phyloP scores from a whole-genome alignment of 2,797 vertebrate species.

The Ctenopoma kingsleyae region DNA sequence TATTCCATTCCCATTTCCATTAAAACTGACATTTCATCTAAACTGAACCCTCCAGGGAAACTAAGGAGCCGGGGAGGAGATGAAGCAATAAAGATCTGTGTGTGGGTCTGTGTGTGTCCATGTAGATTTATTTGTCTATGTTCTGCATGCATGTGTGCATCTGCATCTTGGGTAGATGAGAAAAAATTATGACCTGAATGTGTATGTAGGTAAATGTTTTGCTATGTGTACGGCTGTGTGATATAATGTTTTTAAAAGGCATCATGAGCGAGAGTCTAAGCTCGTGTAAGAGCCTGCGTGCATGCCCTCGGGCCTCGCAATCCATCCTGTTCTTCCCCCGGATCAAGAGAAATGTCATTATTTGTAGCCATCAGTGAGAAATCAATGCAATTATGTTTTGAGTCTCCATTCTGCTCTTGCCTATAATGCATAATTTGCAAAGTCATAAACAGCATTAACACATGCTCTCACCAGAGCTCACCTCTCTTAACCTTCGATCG shows the following conservation, averaged over 20 bases:
- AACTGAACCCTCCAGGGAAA: conserved; percentile 86
- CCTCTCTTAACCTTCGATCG: conserved; percentile 63
- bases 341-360: conserved; percentile 88
- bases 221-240: conserved; percentile 31
- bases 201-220: conserved; percentile 54
- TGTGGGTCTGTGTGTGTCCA: conserved; percentile 43
- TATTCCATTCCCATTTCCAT: conserved; percentile 89
- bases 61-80: conserved; percentile 80
- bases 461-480: conserved; percentile 60
- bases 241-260: conserved; percentile 72
- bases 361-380: conserved; percentile 85
- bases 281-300: conserved; percentile 44
- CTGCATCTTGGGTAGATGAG: conserved; percentile 42
- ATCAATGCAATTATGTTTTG: conserved; percentile 86
- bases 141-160: conserved; percentile 44
- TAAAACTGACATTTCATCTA: conserved; percentile 92
- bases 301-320: conserved; percentile 76
- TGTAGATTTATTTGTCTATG: conserved; percentile 42
- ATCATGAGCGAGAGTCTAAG: conserved; percentile 47
- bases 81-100: conserved; percentile 70
- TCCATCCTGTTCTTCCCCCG: conserved; percentile 71
- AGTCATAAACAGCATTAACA: conserved; percentile 80
- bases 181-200: conserved; percentile 60
- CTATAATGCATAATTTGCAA: conserved; percentile 78
- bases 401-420: conserved; percentile 84